Conservation (phyloP, 2,113 vertebrate genomes). For the Phylloscopus trochiloides region DNA sequence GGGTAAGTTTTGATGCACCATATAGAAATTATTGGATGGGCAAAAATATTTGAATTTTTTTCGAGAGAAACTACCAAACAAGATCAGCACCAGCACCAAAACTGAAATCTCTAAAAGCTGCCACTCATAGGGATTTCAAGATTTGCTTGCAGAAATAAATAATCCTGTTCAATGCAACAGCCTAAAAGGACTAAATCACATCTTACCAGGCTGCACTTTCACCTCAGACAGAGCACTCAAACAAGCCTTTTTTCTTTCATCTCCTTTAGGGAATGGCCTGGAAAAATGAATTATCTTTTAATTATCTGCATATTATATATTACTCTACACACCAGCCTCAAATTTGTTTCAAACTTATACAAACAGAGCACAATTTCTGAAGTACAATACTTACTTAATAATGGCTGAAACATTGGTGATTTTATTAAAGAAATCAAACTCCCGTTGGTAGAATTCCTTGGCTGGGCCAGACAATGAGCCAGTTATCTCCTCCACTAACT, state of each 20-base stretch:
- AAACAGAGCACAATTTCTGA: background rate
- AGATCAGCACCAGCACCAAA: background rate
- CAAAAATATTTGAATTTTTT: background rate
- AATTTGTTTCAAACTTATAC: background rate
- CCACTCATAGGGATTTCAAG: background rate
- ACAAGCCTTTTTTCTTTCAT: constrained; percentile 92
- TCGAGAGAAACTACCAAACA: background rate
- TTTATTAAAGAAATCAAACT: constrained; percentile 97
- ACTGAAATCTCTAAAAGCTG: background rate
- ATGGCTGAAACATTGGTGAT: constrained; percentile 95
- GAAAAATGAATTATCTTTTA: background rate
- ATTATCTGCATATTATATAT: background rate
- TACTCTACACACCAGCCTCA: background rate
- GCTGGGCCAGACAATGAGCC: constrained; percentile 90
- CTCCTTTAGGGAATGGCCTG: constrained; percentile 95
- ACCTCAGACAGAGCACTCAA: constrained; percentile 89
- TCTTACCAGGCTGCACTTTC: constrained; percentile 92
- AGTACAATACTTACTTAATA: constrained; percentile 82
- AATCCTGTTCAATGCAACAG: background rate
- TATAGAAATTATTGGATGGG: background rate
- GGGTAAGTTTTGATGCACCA: background rate
- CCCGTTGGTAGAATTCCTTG: constrained; percentile 96
- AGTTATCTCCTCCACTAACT: constrained; percentile 93
- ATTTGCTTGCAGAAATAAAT: background rate
- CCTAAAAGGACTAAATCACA: background rate